Conservation (phyloP, 2,888 invertebrate genomes). For the Himalopsyche anomala region DNA sequence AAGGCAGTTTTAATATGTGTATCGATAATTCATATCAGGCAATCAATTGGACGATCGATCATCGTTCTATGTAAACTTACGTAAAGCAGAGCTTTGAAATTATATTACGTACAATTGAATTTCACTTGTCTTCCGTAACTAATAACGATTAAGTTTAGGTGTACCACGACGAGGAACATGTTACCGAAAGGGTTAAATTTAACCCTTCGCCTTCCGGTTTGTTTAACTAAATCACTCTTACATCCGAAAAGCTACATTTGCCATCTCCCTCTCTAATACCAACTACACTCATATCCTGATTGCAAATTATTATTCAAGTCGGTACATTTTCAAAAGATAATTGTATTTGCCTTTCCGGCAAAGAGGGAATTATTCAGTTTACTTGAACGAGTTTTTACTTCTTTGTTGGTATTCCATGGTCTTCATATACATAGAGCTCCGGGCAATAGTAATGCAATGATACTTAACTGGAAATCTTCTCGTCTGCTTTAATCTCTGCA, state of each 20-base stretch:
- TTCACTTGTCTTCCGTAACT: constrained; percentile 3
- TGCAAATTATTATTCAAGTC: constrained; percentile 27
- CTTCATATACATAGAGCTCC: neutral
- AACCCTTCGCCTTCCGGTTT: constrained; percentile 30
- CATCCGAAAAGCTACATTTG: constrained; percentile 24
- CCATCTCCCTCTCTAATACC: constrained; percentile 5
- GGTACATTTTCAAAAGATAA: constrained; percentile 27
- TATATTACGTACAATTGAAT: constrained; percentile 6
- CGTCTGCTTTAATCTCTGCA: neutral
- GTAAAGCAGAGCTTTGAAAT: neutral
- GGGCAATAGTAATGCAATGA: constrained; percentile 22
- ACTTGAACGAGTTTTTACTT: constrained; percentile 20
- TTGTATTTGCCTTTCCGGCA: constrained; percentile 30
- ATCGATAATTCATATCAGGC: too few species aligned
- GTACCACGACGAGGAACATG: neutral
- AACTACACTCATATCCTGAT: constrained; percentile 30
- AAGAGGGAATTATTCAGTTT: constrained; percentile 1
- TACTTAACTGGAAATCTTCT: neutral
- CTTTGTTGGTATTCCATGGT: neutral
- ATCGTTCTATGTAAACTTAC: neutral
- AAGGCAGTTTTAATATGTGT: too few species aligned
- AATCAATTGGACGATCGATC: neutral
- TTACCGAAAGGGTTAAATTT: constrained; percentile 21
- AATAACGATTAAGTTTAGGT: constrained; percentile 9
- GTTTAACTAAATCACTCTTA: constrained; percentile 26